Base-by-base conservation (phyloP, 2,888 invertebrate species). In the Tromatobia lineatoria region DNA sequence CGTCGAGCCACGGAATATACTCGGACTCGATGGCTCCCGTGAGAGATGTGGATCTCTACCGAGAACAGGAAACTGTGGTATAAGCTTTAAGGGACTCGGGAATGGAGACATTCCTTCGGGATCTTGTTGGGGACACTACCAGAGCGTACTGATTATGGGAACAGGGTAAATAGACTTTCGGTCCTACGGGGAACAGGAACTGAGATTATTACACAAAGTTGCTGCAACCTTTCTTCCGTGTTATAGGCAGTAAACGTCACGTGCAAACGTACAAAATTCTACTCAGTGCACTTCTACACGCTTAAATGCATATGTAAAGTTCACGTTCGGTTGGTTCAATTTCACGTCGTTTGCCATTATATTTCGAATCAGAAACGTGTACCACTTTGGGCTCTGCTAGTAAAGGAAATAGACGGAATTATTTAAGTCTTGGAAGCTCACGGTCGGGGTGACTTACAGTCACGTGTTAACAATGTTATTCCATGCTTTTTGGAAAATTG, bases 21-120 rank as follows among this genome's bases (percentile, higher is more conserved):
- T 45, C 61, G 70, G 10, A 23, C 50, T 52, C 73, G 78, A 79
- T 74, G 75, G 71, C 66, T 75, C 71, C 57, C 71, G 71, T 74
- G 66, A 71, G 73, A 71, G 54, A 71, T 73, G 73, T 73, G 61
- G 61, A 69, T 77, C 61, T 47, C 38, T 15, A 69, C 29, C 59
- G 71, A 57, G 67, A 71, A 75, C 71, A 23, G 57, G 54, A 59
- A 54, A 29, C 45, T 50, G 13, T n/a, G 18, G 42, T 25, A 74
- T 61, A 29, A 29, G 45, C 29, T 25, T 13, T 7, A 25, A 25
- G 73, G 47, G 69, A 29, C 29, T 18, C 29, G 18, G 69, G 34
- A n/a, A 38, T 34, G 8, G 54, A 10, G 45, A 20, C 61, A n/a
- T 75, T 38, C 61, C 45, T 66, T 54, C 54, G 71, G 52, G 59